phyloP scores from a whole-genome alignment of 2,888 invertebrate genomes.

The Parasteatoda lunata region DNA sequence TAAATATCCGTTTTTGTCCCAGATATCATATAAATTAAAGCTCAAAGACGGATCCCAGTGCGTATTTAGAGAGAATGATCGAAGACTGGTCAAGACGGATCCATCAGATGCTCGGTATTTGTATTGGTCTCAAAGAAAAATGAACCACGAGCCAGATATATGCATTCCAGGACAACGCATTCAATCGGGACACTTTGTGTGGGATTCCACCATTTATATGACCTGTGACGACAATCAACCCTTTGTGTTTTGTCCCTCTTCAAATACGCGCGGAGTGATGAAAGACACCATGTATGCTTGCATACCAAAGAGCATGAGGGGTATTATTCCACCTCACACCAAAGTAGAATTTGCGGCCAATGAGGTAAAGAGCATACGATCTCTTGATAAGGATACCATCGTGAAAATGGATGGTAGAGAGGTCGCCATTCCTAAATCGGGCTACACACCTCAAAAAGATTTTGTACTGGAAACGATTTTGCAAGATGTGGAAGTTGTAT shows the following conservation, averaged over 20 bases:
- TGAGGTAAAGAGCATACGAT: not conserved
- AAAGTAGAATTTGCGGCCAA: not conserved
- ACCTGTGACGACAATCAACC: conserved; percentile 6
- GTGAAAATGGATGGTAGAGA: too few relatives aligned
- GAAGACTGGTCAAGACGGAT: not conserved
- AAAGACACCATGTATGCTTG: not conserved
- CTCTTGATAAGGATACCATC: too few relatives aligned
- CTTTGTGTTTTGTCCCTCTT: conserved; percentile 25
- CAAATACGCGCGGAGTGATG: not conserved
- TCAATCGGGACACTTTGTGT: conserved; percentile 24
- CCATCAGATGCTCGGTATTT: too few relatives aligned
- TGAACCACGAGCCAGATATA: not conserved
- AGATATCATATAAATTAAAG: not conserved
- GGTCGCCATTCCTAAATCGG: too few relatives aligned
- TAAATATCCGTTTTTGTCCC: conserved; percentile 12
- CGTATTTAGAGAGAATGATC: not conserved
- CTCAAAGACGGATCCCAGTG: not conserved
- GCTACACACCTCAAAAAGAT: too few relatives aligned
- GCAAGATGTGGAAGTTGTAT: too few relatives aligned
- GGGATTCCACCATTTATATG: too few relatives aligned
- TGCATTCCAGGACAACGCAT: not conserved
- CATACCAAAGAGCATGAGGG: not conserved
- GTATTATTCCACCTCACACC: not conserved
- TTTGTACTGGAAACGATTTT: too few relatives aligned
- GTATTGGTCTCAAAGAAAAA: conserved; percentile 14